Base-by-base conservation (phyloP, 2,888 invertebrate species). In the Diarsia dahlii region DNA sequence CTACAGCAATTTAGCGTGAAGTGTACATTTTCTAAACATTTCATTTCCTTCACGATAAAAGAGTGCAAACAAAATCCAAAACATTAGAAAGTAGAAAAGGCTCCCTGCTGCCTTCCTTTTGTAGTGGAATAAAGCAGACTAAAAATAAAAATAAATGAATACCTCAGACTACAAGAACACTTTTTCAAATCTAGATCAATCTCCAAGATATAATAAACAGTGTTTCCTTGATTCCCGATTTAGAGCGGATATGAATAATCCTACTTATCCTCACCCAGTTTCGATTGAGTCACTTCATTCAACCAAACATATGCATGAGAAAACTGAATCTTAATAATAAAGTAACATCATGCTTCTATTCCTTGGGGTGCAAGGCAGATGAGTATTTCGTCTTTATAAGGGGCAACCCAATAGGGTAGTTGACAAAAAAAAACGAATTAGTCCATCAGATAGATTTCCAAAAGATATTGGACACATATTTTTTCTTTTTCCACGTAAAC, bases 201-300 rank as follows among this genome's bases (percentile, higher is more conserved):
- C 60, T 34, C 13, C 20, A 65, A 76, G 50, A 76, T 46, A 66
- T 64, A 54, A 80, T 64, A 54, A 80, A 82, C 58, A 71, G 34
- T 60, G 0, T 76, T 62, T 70, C 50, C 70, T 80, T 63, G 52
- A 39, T 28, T 58, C 50, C 28, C 15, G 18, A 80, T 77, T 64
- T 64, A 83, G 83, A 68, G 50, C 78, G 56, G 70, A 83, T 60
- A 74, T 71, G 60, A 80, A 84, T 71, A 75, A 62, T 80, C 56
- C 28, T 66, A 62, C 63, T 75, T 75, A 80, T 80, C 71, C 66
- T 80, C 71, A 69, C 66, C 65, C n/a, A 72, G 60, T 58, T 80
- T 60, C 45, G 15, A 72, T 66, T 75, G 82, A 75, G 72, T 75
- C 82, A 84, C 69, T 56, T 70, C 56, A 68, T 77, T 74, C 48